Conservation (phyloP, 2,113 vertebrate species). For the Callipepla squamata region DNA sequence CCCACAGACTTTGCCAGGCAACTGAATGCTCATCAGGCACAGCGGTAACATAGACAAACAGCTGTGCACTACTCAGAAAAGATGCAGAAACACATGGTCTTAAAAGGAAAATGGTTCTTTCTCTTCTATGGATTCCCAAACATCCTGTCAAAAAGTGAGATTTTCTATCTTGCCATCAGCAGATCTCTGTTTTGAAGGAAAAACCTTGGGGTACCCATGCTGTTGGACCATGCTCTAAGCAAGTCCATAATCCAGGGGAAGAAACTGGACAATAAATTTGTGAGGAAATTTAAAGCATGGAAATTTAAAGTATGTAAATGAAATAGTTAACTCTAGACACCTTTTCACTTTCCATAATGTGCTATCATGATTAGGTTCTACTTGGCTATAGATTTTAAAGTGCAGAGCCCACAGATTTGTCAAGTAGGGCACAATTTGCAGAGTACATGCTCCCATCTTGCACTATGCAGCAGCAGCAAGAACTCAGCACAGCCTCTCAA, state of each 20-base stretch:
- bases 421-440: neutral
- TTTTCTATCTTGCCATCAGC: neutral
- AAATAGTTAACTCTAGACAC: neutral
- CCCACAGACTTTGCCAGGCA: neutral
- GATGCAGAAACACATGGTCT: neutral
- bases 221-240: neutral
- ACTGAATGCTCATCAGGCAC: conserved; percentile 13
- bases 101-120: neutral
- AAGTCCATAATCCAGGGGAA: neutral
- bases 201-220: neutral
- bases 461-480: neutral
- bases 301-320: neutral
- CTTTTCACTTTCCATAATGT: neutral
- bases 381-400: too few relatives aligned
- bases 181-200: neutral
- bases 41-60: conserved; percentile 10
- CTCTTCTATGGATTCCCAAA: neutral
- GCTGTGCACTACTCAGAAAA: conserved; percentile 2
- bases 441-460: neutral
- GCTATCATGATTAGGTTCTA: neutral
- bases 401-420: neutral
- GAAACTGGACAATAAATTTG: neutral
- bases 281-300: neutral
- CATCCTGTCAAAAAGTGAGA: neutral
- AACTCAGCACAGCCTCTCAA: neutral